Evolutionary conservation across 37 sponge, comb jelly and placozoan genomes (phyloP), one percentile per base, ranked within the genome.

Genomic region (Cladorhizidae sp.): DNA sequence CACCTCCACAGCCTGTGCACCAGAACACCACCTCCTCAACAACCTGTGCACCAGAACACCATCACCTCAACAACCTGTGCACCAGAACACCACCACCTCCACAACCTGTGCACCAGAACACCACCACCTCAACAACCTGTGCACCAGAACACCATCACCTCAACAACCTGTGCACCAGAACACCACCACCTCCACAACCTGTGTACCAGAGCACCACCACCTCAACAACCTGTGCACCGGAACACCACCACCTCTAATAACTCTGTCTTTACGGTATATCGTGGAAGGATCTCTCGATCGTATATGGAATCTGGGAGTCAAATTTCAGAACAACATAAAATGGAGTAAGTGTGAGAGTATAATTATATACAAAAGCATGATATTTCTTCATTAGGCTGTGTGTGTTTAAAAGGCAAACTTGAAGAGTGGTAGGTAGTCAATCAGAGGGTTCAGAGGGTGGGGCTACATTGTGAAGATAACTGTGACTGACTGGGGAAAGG

Each of bases 211-310:
- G n/a, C n/a, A n/a, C n/a, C n/a, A n/a, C n/a, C n/a, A n/a, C n/a
- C n/a, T n/a, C n/a, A n/a, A n/a, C n/a, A n/a, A n/a, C n/a, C n/a
- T n/a, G n/a, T n/a, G n/a, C n/a, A n/a, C n/a, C n/a, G n/a, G n/a
- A 8, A 43, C 72, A n/a, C 50, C 72, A 28, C 72, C 50, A 45
- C 72, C 72, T n/a, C 72, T 18, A 11, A 20, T 15, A 17, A 2
- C n/a, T 43, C 72, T 71, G 72, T 71, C 72, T 23, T 71, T 71
- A 21, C 72, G 45, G n/a, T 43, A 71, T 3, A 71, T 71, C 2
- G 2, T 43, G 72, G 50, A 26, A 71, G 49, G 5, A 71, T 71
- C 25, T 71, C 50, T 14, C 22, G 9, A 43, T 71, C 50, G 36
- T 45, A 71, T 29, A 71, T 71, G 5, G 49, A 23, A 43, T 71